phyloP scores from a whole-genome alignment of 2,888 invertebrate genomes.

The Synergus umbraculus region DNA sequence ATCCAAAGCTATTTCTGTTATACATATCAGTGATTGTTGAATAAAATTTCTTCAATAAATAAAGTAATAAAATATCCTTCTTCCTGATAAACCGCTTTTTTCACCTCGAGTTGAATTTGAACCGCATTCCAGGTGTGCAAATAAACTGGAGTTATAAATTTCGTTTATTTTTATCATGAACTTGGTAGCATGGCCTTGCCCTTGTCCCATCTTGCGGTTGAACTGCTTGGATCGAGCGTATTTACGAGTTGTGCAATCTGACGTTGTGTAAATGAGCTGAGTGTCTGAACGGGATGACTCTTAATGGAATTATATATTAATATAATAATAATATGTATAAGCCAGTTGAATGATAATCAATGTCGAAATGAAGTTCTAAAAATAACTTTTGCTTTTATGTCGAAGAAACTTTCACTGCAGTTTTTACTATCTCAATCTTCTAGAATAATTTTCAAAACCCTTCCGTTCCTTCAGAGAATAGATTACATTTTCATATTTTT shows the following conservation, averaged over 20 bases:
- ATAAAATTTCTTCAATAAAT: neutral
- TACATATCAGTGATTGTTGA: too few species aligned
- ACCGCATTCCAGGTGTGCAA: neutral
- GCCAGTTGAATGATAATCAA: neutral
- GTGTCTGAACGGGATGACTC: neutral
- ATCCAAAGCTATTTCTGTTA: too few species aligned
- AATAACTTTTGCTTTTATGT: neutral
- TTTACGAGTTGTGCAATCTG: neutral
- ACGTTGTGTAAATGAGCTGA: neutral
- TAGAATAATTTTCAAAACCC: too few species aligned
- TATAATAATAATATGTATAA: neutral
- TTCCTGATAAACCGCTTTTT: neutral
- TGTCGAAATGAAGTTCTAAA: too few species aligned
- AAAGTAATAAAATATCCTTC: too few species aligned
- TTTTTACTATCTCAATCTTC: neutral
- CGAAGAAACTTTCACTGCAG: neutral
- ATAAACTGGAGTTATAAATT: neutral
- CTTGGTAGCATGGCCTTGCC: neutral
- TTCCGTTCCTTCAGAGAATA: too few species aligned
- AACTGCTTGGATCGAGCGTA: neutral
- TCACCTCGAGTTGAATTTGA: neutral
- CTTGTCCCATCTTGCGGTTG: slow-evolving; percentile 4
- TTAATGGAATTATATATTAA: neutral
- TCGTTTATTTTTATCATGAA: neutral
- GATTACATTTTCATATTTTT: too few species aligned